A percentile compares a stretch with the other conserved stretches of the same genome.
phyloP scores from a whole-genome alignment of 2,888 invertebrate species.

The Scaeva pyrastri region DNA sequence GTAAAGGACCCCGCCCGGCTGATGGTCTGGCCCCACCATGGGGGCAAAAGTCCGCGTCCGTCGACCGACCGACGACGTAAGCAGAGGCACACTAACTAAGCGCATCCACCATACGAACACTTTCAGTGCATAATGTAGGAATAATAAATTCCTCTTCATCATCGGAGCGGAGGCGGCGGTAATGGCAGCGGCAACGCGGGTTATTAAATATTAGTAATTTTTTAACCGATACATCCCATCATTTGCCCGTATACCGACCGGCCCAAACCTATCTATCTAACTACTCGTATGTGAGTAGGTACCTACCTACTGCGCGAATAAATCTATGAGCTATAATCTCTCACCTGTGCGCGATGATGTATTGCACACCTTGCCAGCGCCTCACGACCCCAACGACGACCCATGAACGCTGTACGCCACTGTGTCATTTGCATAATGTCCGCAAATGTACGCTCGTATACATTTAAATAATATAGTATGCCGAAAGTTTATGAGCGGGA shows the following conservation, averaged over 20 bases:
- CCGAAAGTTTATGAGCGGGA: constrained; percentile 62
- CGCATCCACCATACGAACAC: constrained; percentile 13
- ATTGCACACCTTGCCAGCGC: constrained; percentile 72
- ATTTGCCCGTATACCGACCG: constrained; percentile 27
- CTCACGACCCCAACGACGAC: constrained; percentile 52
- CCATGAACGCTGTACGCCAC: constrained; percentile 68
- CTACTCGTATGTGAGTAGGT: neutral
- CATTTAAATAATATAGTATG: constrained; percentile 39
- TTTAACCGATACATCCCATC: constrained; percentile 59
- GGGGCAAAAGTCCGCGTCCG: neutral
- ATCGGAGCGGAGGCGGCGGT: neutral
- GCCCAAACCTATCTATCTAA: neutral
- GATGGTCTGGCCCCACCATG: neutral
- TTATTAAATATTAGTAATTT: constrained; percentile 73
- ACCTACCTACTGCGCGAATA: constrained; percentile 52
- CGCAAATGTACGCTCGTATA: constrained; percentile 65
- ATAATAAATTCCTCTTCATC: constrained; percentile 71
- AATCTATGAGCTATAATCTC: constrained; percentile 68
- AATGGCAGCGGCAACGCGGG: constrained; percentile 9
- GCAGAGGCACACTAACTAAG: constrained; percentile 8
- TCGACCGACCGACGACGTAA: no score
- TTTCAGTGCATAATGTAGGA: constrained; percentile 47
- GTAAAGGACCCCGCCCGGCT: constrained; percentile 34
- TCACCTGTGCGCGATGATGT: constrained; percentile 64
- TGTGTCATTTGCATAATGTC: constrained; percentile 76